A percentile compares a stretch with the other conserved stretches of the same genome.
These are phyloP conservation scores for Lobophora halterata DNA, from an alignment of 2,888 invertebrate species.

Conservation along the genomic window DNA sequence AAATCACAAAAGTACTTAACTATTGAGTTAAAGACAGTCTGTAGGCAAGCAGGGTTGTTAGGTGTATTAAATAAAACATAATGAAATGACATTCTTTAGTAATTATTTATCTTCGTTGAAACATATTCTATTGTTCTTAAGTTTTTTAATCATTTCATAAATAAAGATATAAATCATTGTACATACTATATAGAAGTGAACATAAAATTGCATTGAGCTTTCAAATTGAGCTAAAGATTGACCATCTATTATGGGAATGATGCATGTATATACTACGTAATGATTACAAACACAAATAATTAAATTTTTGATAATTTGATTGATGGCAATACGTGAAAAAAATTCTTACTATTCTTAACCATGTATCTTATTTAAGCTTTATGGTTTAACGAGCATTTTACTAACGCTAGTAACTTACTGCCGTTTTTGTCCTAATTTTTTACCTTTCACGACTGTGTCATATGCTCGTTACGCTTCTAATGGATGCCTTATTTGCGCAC, in stretches of 20 bases:
- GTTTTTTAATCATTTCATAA: neutral
- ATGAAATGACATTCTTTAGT: constrained; percentile 1
- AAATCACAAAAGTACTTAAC: too few species aligned
- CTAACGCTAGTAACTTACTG: constrained; percentile 10
- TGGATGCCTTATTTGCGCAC: constrained; percentile 33
- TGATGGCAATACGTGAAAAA: neutral
- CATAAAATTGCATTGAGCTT: too few species aligned
- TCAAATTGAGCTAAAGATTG: too few species aligned
- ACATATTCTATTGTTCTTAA: constrained; percentile 9
- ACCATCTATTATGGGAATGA: too few species aligned
- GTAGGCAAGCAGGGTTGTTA: too few species aligned
- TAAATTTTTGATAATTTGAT: too few species aligned
- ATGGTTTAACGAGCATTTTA: constrained; percentile 13
- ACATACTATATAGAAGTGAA: too few species aligned
- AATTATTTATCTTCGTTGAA: neutral
- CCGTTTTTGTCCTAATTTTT: constrained; percentile 24
- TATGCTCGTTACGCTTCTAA: constrained; percentile 28
- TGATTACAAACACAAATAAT: too few species aligned
- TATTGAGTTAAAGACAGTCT: too few species aligned
- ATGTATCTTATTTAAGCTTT: neutral
- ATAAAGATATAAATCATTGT: too few species aligned
- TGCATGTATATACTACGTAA: too few species aligned
- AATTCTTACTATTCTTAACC: neutral
- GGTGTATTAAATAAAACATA: too few species aligned
- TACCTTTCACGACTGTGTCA: constrained; percentile 24